These are phyloP conservation scores for Cheirogaleus major DNA, from an alignment of 2,797 vertebrate species.

Conservation along the genomic window DNA sequence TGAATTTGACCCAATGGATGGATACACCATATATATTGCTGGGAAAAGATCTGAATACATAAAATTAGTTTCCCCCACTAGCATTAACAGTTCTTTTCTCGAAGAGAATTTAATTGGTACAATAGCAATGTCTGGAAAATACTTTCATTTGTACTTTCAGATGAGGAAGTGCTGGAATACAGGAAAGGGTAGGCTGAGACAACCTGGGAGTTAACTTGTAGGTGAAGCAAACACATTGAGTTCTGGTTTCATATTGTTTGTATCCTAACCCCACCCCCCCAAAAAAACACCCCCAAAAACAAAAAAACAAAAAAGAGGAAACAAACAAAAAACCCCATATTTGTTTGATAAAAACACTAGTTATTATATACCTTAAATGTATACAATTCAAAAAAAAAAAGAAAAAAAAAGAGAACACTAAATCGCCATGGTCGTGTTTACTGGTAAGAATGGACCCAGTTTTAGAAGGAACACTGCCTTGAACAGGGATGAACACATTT, in stretches of 20 bases:
- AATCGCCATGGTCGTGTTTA: background rate
- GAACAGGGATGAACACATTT: background rate
- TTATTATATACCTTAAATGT: background rate
- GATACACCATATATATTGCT: background rate
- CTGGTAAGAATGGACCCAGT: background rate
- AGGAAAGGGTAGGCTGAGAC: background rate
- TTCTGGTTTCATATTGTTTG: conserved; percentile 44
- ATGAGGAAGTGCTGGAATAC: conserved; percentile 59
- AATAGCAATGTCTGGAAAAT: conserved; percentile 68
- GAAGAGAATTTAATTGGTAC: background rate
- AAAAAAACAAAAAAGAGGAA: background rate
- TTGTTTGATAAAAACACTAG: conserved; percentile 32
- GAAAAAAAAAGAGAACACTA: background rate
- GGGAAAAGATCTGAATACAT: conserved; percentile 46
- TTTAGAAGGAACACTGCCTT: background rate
- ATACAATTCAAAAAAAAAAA: background rate
- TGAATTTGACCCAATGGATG: background rate
- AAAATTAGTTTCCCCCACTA: conserved; percentile 6
- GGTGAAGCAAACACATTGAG: conserved; percentile 40
- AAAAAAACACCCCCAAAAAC: background rate
- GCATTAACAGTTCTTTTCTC: background rate
- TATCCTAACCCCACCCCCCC: background rate
- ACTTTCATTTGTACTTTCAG: conserved; percentile 18
- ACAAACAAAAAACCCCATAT: background rate
- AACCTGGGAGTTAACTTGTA: conserved; percentile 43